Conservation (phyloP, 2,888 invertebrate genomes). For the Drosophila acutilabella region DNA sequence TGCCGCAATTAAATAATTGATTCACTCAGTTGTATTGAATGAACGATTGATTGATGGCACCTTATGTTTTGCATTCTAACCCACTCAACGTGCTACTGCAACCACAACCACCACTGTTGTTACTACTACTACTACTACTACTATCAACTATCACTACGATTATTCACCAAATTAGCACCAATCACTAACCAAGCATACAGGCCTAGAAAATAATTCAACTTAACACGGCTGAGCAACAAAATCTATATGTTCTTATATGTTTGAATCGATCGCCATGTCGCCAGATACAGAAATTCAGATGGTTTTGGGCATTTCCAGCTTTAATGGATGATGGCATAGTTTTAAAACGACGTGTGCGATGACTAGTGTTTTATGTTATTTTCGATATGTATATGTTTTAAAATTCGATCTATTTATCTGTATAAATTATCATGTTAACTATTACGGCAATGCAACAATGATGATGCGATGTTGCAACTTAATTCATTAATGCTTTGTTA, state of each 20-base stretch:
- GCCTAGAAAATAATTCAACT: slow-evolving; percentile 26
- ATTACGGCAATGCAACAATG: slow-evolving; percentile 37
- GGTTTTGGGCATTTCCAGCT: slow-evolving; percentile 33
- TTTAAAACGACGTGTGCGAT: slow-evolving; percentile 28
- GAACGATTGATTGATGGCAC: slow-evolving; percentile 72
- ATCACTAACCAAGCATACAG: slow-evolving; percentile 59
- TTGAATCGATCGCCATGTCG: slow-evolving; percentile 34
- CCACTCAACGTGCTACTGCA: slow-evolving; percentile 61
- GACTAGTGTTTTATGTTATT: slow-evolving; percentile 47
- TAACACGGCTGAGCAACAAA: slow-evolving; percentile 40
- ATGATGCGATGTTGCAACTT: slow-evolving; percentile 14
- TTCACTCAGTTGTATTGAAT: slow-evolving; percentile 56
- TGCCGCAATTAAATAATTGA: slow-evolving; percentile 78
- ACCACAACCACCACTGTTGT: slow-evolving; percentile 19
- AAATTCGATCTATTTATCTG: slow-evolving; percentile 46
- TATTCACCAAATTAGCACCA: slow-evolving; percentile 63
- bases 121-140: slow-evolving; percentile 48
- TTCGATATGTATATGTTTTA: slow-evolving; percentile 44
- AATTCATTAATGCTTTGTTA: slow-evolving; percentile 38
- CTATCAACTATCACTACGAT: slow-evolving; percentile 36
- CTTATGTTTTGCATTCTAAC: slow-evolving; percentile 77
- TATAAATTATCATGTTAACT: slow-evolving; percentile 57
- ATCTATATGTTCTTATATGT: slow-evolving; percentile 36
- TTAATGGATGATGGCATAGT: slow-evolving; percentile 39
- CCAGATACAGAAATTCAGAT: slow-evolving; percentile 28